Percentiles rank a stretch among this genome's conserved stretches.
Conservation (phyloP, 2,797 vertebrate genomes). For the Sebastes hubbsi region DNA sequence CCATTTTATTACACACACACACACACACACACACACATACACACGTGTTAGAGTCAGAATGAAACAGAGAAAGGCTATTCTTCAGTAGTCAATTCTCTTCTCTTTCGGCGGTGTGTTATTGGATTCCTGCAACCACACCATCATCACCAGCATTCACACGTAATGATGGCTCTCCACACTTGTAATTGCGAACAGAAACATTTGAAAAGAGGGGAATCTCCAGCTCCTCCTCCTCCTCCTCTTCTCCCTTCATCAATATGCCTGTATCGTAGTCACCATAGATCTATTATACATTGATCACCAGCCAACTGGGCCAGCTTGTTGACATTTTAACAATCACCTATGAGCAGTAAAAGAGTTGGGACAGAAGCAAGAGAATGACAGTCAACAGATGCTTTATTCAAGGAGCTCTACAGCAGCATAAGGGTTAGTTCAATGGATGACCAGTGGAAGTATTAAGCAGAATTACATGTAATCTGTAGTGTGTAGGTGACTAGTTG, state of each 20-base stretch:
- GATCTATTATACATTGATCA: slow-evolving; percentile 24
- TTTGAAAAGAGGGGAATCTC: not conserved
- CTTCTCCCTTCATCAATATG: slow-evolving; percentile 10
- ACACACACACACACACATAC: not conserved
- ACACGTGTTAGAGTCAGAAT: not conserved
- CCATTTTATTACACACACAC: not conserved
- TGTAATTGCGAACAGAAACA: slow-evolving; percentile 1
- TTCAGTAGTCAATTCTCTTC: slow-evolving; percentile 3
- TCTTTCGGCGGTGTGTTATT: slow-evolving; percentile 18
- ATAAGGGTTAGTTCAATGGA: not conserved
- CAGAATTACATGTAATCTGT: no score
- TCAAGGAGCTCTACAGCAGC: not conserved
- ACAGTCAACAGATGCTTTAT: not conserved
- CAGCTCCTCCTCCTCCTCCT: not conserved
- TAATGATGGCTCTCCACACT: slow-evolving; percentile 4
- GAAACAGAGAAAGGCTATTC: not conserved
- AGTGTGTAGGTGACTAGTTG: no score
- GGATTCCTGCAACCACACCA: slow-evolving; percentile 6
- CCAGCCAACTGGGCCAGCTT: not conserved
- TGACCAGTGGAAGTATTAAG: no score
- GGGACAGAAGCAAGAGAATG: not conserved
- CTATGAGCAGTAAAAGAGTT: not conserved
- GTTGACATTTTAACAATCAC: slow-evolving; percentile 15
- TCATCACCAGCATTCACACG: not conserved
- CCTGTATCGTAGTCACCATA: not conserved